Evolutionary conservation across 2,888 invertebrate species (phyloP).

Genomic region (Lycophotia porphyrea): DNA sequence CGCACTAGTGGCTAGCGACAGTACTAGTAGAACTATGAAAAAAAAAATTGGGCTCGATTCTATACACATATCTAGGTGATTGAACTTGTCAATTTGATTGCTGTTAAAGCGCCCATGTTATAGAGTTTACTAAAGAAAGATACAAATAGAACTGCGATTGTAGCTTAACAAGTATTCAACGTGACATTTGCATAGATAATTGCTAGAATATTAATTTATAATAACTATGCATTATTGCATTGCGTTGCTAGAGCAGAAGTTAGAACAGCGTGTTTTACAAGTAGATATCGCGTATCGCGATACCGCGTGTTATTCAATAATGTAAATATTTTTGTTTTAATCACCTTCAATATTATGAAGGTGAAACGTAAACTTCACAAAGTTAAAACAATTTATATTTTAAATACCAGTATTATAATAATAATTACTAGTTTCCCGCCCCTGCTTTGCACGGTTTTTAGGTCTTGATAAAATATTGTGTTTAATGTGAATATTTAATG

Average conservation of each 20-base stretch:
- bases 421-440: background rate
- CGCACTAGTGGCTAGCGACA: too few relatives aligned
- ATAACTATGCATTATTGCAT: background rate
- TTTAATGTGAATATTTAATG: too few relatives aligned
- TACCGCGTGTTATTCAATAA: background rate
- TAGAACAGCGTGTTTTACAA: background rate
- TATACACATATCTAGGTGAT: background rate
- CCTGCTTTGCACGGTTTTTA: background rate
- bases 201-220: slow-evolving; percentile 10
- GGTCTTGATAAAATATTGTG: background rate
- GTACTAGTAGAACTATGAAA: too few relatives aligned
- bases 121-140: background rate
- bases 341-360: background rate
- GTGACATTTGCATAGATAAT: slow-evolving; percentile 19
- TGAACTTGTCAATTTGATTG: background rate
- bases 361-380: background rate
- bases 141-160: background rate
- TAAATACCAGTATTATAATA: too few relatives aligned
- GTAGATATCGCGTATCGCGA: background rate
- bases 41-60: background rate
- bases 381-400: background rate
- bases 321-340: background rate
- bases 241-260: background rate
- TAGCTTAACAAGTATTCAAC: background rate
- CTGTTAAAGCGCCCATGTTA: too few relatives aligned